phyloP scores from a whole-genome alignment of 2,797 vertebrate species.

The Poeciliopsis infans region DNA sequence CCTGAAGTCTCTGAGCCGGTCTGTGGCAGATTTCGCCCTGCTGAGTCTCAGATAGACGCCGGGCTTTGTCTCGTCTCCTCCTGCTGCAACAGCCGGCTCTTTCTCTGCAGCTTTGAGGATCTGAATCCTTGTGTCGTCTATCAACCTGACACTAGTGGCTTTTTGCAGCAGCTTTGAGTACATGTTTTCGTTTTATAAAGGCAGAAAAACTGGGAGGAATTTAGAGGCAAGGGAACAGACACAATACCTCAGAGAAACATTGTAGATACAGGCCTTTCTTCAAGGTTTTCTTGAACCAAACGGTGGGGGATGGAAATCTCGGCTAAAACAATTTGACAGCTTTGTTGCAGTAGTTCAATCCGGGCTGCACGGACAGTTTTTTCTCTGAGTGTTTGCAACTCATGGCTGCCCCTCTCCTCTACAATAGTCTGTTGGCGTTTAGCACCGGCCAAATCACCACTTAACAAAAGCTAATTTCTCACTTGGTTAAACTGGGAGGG shows the following conservation, averaged over 20 bases:
- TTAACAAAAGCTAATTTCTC: slow-evolving; percentile 86
- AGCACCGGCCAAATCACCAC: slow-evolving; percentile 78
- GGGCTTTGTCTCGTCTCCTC: slow-evolving; percentile 50
- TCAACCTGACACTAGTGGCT: slow-evolving; percentile 66
- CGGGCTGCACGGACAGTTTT: slow-evolving; percentile 60
- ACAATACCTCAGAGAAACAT: slow-evolving; percentile 21
- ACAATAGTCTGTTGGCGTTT: slow-evolving; percentile 76
- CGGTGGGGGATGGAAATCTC: slow-evolving; percentile 6
- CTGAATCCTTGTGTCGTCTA: slow-evolving; percentile 56
- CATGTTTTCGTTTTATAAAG: slow-evolving; percentile 68
- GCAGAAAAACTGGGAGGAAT: slow-evolving; percentile 5
- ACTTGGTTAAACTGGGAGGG: slow-evolving; percentile 81
- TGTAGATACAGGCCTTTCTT: slow-evolving; percentile 42
- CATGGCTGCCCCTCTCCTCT: slow-evolving; percentile 64
- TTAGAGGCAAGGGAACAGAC: slow-evolving; percentile 12
- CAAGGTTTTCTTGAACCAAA: slow-evolving; percentile 58
- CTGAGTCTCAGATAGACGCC: slow-evolving; percentile 41
- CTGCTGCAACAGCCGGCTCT: slow-evolving; percentile 50
- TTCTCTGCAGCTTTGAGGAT: slow-evolving; percentile 47
- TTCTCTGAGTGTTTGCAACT: slow-evolving; percentile 36
- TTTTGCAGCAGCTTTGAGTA: slow-evolving; percentile 50
- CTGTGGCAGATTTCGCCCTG: slow-evolving; percentile 38
- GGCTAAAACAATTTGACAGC: slow-evolving; percentile 41
- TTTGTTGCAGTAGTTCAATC: slow-evolving; percentile 42
- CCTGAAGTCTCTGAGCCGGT: slow-evolving; percentile 41